Evolutionary conservation across 2,888 invertebrate species (phyloP), one percentile per base, ranked within the genome.

Genomic region (Bombylius major): DNA sequence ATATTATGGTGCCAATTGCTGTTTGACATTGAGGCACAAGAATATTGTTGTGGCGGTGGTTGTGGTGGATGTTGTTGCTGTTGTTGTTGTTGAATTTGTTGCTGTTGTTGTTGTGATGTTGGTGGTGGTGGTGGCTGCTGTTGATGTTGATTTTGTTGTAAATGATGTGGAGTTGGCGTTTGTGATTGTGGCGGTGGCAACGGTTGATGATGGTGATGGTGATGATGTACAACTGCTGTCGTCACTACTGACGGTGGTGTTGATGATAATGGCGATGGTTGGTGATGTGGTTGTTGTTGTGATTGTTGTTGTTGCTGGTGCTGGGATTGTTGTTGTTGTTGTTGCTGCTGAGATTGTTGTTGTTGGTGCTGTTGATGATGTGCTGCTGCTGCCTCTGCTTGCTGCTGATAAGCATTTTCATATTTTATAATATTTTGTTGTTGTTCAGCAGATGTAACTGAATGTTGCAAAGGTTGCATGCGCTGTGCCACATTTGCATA

Each of bases 371-470:
- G 65, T 53, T 71, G 71, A 69, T 47, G 70, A 71, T 53, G 71
- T 72, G 51, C 56, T 63, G 66, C 50, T 67, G 67, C 55, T 64
- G 65, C 69, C 53, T 70, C 70, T 32, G 70, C 69, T 33, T 62
- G 62, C 47, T 65, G 59, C 46, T 59, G 60, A 14, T 57, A 42
- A 11, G 39, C 39, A 8, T 4, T 8, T 36, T 36, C 34, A 8
- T 36, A 36, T 8, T 36, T 36, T 5, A 36, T 36, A 36, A 36
- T 8, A 36, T 36, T 42, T 4, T 42, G 39, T 4, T 42, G 39
- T 42, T 42, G 39, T 11, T 8, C 11, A 11, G 39, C 39, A 11
- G 39, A 42, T 11, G 36, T 36, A 8, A 42, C 12, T 42, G 39
- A 42, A 42, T 42, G 39, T 42, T 36, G 34, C 8, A 11, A 11